Evolutionary conservation across 2,797 vertebrate species (phyloP).

Genomic region (Lindbergichthys nudifrons): DNA sequence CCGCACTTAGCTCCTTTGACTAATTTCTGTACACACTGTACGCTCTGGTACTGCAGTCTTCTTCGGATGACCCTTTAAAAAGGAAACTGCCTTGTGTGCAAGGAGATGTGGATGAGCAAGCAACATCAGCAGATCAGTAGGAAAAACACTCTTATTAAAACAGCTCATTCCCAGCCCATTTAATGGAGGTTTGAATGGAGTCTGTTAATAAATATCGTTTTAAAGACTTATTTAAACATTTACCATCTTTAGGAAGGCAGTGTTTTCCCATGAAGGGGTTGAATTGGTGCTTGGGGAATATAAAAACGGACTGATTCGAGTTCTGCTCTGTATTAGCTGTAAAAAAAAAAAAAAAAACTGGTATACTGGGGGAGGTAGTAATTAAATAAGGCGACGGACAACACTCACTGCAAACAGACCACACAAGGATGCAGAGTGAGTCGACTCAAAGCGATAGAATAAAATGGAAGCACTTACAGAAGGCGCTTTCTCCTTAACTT

Average conservation of each 20-base stretch:
- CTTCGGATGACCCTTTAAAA: constrained; percentile 28
- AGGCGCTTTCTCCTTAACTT: constrained; percentile 20
- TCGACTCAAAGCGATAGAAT: constrained; percentile 27
- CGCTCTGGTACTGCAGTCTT: background rate
- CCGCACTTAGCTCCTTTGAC: constrained; percentile 5
- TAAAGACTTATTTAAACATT: constrained; percentile 2
- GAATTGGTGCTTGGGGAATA: background rate
- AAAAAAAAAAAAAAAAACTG: background rate
- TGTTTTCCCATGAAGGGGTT: background rate
- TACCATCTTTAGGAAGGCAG: background rate
- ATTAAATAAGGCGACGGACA: constrained; percentile 37
- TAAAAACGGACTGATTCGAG: background rate
- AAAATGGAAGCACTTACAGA: constrained; percentile 62
- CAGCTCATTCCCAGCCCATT: constrained; percentile 14
- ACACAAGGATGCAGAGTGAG: constrained; percentile 51
- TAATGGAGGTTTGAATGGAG: background rate
- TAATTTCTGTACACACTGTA: constrained; percentile 4
- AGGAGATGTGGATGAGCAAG: constrained; percentile 11
- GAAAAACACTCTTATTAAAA: background rate
- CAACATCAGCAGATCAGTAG: background rate
- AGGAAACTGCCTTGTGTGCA: background rate
- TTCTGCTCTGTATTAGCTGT: too few relatives aligned
- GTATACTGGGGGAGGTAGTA: constrained; percentile 15
- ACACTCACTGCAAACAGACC: constrained; percentile 55
- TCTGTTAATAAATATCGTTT: constrained; percentile 19